These are phyloP conservation scores for Merluccius polli DNA, from an alignment of 2,797 vertebrate genomes.

Conservation along the genomic window DNA sequence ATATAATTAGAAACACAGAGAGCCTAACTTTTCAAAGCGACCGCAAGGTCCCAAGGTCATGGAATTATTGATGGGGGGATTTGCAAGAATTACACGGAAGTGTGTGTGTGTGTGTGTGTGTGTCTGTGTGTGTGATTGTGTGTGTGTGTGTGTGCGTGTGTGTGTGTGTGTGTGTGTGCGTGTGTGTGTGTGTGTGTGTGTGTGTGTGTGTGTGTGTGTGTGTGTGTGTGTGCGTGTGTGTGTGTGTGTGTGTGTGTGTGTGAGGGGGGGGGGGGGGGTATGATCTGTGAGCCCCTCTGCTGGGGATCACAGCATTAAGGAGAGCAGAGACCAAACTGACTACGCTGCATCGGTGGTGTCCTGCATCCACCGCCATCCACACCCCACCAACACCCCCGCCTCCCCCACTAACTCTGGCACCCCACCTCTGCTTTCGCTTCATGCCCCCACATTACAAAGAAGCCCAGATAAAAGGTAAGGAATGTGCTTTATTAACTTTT, in stretches of 20 bases:
- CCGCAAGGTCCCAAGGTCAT: slow-evolving; percentile 16
- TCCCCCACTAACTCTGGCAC: background rate
- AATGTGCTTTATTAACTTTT: slow-evolving; percentile 77
- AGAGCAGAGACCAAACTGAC: slow-evolving; percentile 31
- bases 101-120: slow-evolving; percentile 6
- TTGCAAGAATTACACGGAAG: slow-evolving; percentile 17
- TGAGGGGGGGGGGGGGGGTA: background rate
- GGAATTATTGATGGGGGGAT: slow-evolving; percentile 16
- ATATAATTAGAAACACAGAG: too few relatives aligned
- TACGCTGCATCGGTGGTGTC: slow-evolving; percentile 6
- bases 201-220: too few relatives aligned
- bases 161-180: too few relatives aligned
- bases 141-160: too few relatives aligned
- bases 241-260: too few relatives aligned
- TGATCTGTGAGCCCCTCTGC: slow-evolving; percentile 32
- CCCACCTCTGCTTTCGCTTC: slow-evolving; percentile 27
- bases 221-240: too few relatives aligned
- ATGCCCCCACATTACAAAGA: slow-evolving; percentile 62
- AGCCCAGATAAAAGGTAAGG: slow-evolving; percentile 75
- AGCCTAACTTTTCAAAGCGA: background rate
- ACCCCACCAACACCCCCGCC: slow-evolving; percentile 12
- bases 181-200: too few relatives aligned
- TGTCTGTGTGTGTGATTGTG: too few relatives aligned
- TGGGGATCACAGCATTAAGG: slow-evolving; percentile 18
- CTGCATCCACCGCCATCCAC: background rate